Base-by-base conservation (phyloP, 2,797 vertebrate genomes). In the Neolamprologus multifasciatus region DNA sequence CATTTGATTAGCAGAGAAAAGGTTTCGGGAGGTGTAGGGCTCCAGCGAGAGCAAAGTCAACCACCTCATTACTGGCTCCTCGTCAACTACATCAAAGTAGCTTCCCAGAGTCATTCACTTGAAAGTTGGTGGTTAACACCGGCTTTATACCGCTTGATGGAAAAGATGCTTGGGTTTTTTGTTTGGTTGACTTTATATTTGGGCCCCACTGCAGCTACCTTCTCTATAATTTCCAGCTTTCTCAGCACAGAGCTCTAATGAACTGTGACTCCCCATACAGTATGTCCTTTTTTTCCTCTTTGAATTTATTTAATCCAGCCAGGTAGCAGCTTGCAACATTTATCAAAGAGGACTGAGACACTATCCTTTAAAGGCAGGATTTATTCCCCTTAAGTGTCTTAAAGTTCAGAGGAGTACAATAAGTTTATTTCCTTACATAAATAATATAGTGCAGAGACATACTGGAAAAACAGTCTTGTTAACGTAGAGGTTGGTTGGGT, bases 271-370 rank as follows among this genome's bases (percentile, higher is more conserved):
- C 79, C 79, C 40, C 78, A 17, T 81, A 86, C 79, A 84, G 81
- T 80, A 71, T 7, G 6, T 78, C 17, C 54, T 83, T 87, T 89
- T 64, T 87, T 84, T 36, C 83, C 81, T 84, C 84, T 87, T 89
- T 90, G 87, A 94, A 93, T 94, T 89, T 87, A 89, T 91, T 90
- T 89, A 85, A 89, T 76, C 21, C 50, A 83, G 62, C 85, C 92
- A 93, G 91, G 90, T 93, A 89, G 54, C 81, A 54, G 62, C 89
- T 74, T 62, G 81, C 67, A 74, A 57, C 79, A 83, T 92, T 91
- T 92, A 88, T 93, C 91, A 94, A 91, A 93, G 87, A 88, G 55
- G 84, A 90, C 67, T 71, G 79, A 89, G 83, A 83, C 50, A 29
- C 79, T 26, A 17, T 85, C 52, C 55, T 13, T 83, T 80, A 80